phyloP scores from a whole-genome alignment of 2,113 vertebrate genomes.

The Riparia riparia region DNA sequence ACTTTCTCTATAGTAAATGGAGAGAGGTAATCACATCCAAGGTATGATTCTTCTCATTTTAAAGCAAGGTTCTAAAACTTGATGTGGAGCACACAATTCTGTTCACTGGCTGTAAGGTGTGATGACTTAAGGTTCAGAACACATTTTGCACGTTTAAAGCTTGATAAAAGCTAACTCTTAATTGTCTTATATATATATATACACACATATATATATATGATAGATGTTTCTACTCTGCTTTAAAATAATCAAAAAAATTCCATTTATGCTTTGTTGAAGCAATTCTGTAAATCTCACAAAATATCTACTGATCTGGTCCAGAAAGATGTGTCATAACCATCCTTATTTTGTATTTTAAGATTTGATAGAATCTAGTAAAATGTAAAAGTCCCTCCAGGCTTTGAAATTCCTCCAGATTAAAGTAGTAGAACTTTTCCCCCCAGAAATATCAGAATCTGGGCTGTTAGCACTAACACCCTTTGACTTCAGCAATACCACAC shows the following conservation, averaged over 20 bases:
- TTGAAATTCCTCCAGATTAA: not conserved
- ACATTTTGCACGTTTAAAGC: not conserved
- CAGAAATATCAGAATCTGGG: not conserved
- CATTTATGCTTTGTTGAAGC: not conserved
- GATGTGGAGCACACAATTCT: not conserved
- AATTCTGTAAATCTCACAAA: not conserved
- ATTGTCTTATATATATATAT: not conserved
- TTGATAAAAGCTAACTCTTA: not conserved
- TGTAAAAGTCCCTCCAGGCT: not conserved
- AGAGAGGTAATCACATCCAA: not conserved
- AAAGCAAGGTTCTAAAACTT: not conserved
- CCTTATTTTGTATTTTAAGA: not conserved
- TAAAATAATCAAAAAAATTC: not conserved
- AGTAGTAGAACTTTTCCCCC: not conserved
- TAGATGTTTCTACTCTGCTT: not conserved
- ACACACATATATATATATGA: no score
- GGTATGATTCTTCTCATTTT: not conserved
- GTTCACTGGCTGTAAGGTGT: not conserved
- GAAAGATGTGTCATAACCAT: not conserved
- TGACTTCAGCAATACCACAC: not conserved
- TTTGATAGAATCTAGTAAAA: not conserved
- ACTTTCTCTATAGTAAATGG: not conserved
- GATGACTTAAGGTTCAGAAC: not conserved
- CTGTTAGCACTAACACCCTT: not conserved
- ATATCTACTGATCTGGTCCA: fast-evolving